phyloP scores from a whole-genome alignment of 2,113 vertebrate genomes.

The Perca fluviatilis region DNA sequence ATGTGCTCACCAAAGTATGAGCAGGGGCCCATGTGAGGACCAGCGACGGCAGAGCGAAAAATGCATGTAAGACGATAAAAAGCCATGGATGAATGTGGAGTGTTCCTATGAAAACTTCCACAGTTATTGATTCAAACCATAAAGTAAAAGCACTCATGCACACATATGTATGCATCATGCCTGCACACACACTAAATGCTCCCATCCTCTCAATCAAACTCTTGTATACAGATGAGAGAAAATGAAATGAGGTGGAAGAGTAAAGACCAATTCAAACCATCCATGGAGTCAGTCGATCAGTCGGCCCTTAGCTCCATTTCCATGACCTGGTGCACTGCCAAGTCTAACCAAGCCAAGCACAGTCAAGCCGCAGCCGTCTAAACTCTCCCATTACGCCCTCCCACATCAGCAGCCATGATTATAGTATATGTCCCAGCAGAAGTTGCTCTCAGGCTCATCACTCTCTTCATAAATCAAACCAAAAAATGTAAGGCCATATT shows the following conservation, averaged over 20 bases:
- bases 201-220: constrained; percentile 20
- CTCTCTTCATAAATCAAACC: constrained; percentile 2
- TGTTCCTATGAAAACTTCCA: constrained; percentile 50
- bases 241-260: constrained; percentile 65
- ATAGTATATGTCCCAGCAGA: constrained; percentile 38
- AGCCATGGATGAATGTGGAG: constrained; percentile 50
- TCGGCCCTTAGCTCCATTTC: constrained; percentile 58
- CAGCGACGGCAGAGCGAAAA: constrained; percentile 41
- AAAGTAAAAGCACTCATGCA: constrained; percentile 48
- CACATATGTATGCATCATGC: constrained; percentile 11
- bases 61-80: constrained; percentile 66
- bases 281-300: constrained; percentile 82
- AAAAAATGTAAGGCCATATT: constrained; percentile 21
- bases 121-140: constrained; percentile 34
- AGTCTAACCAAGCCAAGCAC: constrained; percentile 54
- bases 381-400: constrained; percentile 29
- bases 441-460: constrained; percentile 67
- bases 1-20: constrained; percentile 48
- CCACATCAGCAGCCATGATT: constrained; percentile 55
- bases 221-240: constrained; percentile 54
- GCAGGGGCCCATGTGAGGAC: constrained; percentile 54
- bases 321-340: constrained; percentile 61
- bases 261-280: constrained; percentile 84
- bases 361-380: constrained; percentile 31
- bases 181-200: neutral